Conservation (phyloP, 1,140 invertebrate genomes). For the Zaprionus ornatus region DNA sequence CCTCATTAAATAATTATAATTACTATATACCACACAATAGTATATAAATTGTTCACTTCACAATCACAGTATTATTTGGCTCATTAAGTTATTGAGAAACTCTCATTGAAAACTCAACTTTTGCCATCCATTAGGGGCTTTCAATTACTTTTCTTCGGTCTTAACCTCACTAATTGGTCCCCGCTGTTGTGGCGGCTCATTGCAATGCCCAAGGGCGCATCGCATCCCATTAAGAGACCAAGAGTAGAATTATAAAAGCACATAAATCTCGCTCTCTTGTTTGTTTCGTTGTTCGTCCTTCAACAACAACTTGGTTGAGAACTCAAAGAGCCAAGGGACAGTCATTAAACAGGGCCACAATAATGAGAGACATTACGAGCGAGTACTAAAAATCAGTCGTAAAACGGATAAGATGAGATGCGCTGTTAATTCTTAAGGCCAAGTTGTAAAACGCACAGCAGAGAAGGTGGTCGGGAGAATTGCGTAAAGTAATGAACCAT, state of each 20-base stretch:
- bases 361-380: conserved; percentile 67
- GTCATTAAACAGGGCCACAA: conserved; percentile 61
- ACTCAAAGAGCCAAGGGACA: conserved; percentile 26
- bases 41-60: background rate
- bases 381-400: conserved; percentile 70
- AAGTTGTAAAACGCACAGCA: conserved; percentile 19
- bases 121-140: conserved; percentile 22
- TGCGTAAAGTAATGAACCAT: conserved; percentile 22
- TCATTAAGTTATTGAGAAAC: conserved; percentile 25
- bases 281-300: conserved; percentile 27
- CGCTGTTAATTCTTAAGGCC: conserved; percentile 38
- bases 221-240: conserved; percentile 50
- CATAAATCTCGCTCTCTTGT: conserved; percentile 47
- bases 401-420: conserved; percentile 61
- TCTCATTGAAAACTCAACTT: conserved; percentile 9
- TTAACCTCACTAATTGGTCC: conserved; percentile 41
- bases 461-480: background rate
- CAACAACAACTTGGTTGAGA: background rate
- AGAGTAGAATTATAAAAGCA: conserved; percentile 58
- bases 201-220: conserved; percentile 26
- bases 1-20: too few species aligned
- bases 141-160: conserved; percentile 29
- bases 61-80: background rate
- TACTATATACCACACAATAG: background rate
- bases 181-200: conserved; percentile 20